Conservation (phyloP, 2,888 invertebrate species). For the Dicycla oo region DNA sequence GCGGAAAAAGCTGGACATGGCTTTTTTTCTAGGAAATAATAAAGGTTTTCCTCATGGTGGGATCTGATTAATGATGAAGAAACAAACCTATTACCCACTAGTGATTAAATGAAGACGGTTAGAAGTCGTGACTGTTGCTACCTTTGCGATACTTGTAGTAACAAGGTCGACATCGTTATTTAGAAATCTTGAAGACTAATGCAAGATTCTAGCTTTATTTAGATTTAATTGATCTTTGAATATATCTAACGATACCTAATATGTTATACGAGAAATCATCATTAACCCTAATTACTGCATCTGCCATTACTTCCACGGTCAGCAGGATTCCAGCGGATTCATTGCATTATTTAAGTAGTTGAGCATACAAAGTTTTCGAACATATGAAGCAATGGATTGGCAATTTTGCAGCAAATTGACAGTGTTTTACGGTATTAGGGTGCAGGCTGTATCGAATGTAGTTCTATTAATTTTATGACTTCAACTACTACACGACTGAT, state of each 20-base stretch:
- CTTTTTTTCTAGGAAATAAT: slow-evolving; percentile 31
- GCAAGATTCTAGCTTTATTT: slow-evolving; percentile 27
- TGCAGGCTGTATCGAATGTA: neutral
- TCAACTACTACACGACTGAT: neutral
- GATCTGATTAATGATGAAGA: slow-evolving; percentile 21
- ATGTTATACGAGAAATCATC: slow-evolving; percentile 2
- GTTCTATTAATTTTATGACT: slow-evolving; percentile 6
- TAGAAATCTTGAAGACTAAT: slow-evolving; percentile 29
- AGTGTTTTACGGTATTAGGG: too few species aligned
- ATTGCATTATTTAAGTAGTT: too few species aligned
- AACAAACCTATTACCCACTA: slow-evolving; percentile 11
- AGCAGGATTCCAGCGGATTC: slow-evolving; percentile 17
- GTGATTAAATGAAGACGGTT: slow-evolving; percentile 36
- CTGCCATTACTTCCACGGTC: neutral
- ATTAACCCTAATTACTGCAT: slow-evolving; percentile 15
- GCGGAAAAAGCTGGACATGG: neutral
- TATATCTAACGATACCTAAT: slow-evolving; percentile 27
- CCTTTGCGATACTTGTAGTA: neutral
- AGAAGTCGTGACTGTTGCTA: slow-evolving; percentile 44
- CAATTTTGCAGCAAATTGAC: too few species aligned
- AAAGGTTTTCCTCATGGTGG: slow-evolving; percentile 25
- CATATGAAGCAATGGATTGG: too few species aligned
- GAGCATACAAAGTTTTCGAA: too few species aligned
- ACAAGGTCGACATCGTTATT: slow-evolving; percentile 43
- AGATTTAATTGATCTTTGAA: slow-evolving; percentile 20